Base-by-base conservation (phyloP, 2,113 vertebrate species). In the Gymnobelideus leadbeateri region DNA sequence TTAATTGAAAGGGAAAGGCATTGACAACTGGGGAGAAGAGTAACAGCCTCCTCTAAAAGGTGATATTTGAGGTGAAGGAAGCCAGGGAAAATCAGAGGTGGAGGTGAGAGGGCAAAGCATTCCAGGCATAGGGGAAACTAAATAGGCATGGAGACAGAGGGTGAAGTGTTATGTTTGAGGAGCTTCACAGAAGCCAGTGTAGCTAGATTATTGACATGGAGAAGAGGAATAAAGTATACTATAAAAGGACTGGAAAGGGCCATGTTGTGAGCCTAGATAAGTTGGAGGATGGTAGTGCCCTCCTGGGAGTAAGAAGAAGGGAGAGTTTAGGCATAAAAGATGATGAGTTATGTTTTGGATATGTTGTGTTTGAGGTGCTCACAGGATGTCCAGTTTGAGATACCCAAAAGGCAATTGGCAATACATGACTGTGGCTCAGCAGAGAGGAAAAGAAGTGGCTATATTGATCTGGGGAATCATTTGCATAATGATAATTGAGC, bases 261-360 rank as follows among this genome's bases (percentile, higher is more conserved):
- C 19, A 23, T 16, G n/a, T 16, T 68, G 12, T 68, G 61, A 68
- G 61, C 8, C 61, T 37, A 31, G 31, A 16, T 68, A 37, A 68
- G 31, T 68, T 12, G 31, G 31, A 68, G 31, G 11, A 16, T 68
- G 12, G 14, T 37, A 14, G 61, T 68, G 57, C 31, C 54, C 31
- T 68, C 46, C 14, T 3, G 21, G 21, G 7, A 12, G 77, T 77
- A 51, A 19, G 11, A 43, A 2, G 23, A 43, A 11, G 12, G 23
- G 5, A 0, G 31, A 25, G 28, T 16, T 14, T 10, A 53, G 1
- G 2, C 3, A n/a, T 24, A 10, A 2, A 7, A 3, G 52, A 37
- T 23, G 3, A 3, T 3, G 2, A n/a, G 28, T 16, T 68, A 37
- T 14, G 3, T 68, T 68, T 68, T 68, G 26, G 28, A 3, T 11